phyloP scores from a whole-genome alignment of 2,113 vertebrate species.

The Pimephales promelas region DNA sequence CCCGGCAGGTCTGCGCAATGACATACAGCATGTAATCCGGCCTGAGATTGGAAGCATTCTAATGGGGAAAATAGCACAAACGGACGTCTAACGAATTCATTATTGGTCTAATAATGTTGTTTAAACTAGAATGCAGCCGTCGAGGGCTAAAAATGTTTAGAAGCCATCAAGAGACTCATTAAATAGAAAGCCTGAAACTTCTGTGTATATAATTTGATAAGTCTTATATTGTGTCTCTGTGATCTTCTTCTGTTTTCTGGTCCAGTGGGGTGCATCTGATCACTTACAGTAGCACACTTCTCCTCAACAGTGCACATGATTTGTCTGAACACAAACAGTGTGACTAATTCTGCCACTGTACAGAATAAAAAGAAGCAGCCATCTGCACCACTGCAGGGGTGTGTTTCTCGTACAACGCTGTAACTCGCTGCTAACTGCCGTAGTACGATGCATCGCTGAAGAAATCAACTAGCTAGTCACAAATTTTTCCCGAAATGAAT shows the following conservation, averaged over 20 bases:
- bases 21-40: conserved; percentile 11
- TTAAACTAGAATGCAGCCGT: not conserved
- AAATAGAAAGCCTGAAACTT: not conserved
- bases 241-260: not conserved
- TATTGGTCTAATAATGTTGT: conserved; percentile 8
- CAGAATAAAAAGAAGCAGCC: too few relatives aligned
- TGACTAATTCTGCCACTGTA: not conserved
- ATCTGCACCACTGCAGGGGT: not conserved
- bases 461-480: too few relatives aligned
- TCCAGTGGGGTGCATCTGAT: not conserved
- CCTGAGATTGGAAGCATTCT: not conserved
- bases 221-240: not conserved
- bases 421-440: too few relatives aligned
- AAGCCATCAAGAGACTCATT: not conserved
- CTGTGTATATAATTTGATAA: not conserved
- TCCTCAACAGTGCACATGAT: not conserved
- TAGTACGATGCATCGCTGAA: too few relatives aligned
- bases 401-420: too few relatives aligned
- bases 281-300: not conserved
- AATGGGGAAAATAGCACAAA: not conserved
- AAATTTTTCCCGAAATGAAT: too few relatives aligned
- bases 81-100: not conserved
- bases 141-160: not conserved
- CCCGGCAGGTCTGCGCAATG: conserved; percentile 2
- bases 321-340: not conserved